These are phyloP conservation scores for Coleophora deauratella DNA, from an alignment of 2,888 invertebrate genomes.

Conservation along the genomic window DNA sequence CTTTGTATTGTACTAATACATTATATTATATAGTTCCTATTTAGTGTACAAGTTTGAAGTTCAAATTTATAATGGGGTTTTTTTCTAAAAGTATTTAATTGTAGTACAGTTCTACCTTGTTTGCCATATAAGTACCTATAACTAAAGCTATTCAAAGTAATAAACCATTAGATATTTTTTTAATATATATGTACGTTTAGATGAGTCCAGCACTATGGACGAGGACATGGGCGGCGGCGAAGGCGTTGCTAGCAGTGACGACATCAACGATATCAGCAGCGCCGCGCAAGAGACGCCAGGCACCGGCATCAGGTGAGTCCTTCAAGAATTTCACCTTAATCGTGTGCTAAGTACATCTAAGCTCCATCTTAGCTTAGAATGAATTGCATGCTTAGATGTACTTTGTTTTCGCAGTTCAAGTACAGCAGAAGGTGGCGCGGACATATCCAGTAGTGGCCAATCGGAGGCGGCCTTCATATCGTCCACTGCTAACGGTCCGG, in stretches of 20 bases:
- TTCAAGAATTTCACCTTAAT: constrained; percentile 4
- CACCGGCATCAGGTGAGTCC: constrained; percentile 56
- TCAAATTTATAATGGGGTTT: too few relatives aligned
- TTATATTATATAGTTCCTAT: too few relatives aligned
- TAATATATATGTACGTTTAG: constrained; percentile 21
- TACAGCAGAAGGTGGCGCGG: constrained; percentile 59
- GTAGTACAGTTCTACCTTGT: too few relatives aligned
- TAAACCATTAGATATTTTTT: too few relatives aligned
- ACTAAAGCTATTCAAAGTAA: too few relatives aligned
- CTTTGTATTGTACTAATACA: neutral
- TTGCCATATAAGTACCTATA: too few relatives aligned
- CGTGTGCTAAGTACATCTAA: too few relatives aligned
- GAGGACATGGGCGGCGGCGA: constrained; percentile 68
- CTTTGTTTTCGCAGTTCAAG: constrained; percentile 44
- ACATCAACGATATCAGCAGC: constrained; percentile 66
- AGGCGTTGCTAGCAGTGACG: constrained; percentile 68
- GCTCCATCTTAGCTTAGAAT: too few relatives aligned
- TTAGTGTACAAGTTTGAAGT: too few relatives aligned
- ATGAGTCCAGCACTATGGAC: constrained; percentile 70
- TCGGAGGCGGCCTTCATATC: constrained; percentile 55
- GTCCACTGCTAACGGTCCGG: constrained; percentile 61
- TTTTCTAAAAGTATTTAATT: too few relatives aligned
- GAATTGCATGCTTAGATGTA: too few relatives aligned
- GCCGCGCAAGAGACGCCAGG: constrained; percentile 58
- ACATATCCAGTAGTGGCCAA: constrained; percentile 63